Conservation (phyloP, 2,888 invertebrate species). For the Hyppa rectilinea region DNA sequence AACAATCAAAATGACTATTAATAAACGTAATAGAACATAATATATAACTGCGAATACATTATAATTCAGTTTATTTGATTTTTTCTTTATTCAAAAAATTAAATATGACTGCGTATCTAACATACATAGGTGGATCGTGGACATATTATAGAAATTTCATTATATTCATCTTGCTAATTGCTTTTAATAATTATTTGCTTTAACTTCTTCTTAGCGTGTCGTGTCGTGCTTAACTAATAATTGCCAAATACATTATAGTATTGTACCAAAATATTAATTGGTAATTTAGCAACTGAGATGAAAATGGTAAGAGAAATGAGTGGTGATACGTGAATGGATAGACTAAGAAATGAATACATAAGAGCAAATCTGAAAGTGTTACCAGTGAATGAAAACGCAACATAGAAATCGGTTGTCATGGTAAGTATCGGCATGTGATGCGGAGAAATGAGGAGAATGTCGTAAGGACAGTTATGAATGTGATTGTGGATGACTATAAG, state of each 20-base stretch:
- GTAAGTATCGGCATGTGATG: background rate
- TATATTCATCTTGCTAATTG: background rate
- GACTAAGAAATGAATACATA: too few relatives aligned
- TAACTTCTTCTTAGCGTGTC: too few relatives aligned
- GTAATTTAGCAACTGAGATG: background rate
- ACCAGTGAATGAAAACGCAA: background rate
- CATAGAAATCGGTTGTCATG: background rate
- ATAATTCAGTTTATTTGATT: background rate
- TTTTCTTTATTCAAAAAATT: too few relatives aligned
- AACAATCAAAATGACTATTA: background rate
- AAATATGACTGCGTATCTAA: too few relatives aligned
- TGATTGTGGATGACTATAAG: background rate
- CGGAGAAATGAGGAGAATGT: background rate
- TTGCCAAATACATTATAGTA: constrained; percentile 8
- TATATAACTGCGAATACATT: too few relatives aligned
- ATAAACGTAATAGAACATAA: background rate
- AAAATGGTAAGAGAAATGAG: background rate
- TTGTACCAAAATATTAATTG: background rate
- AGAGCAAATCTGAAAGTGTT: background rate
- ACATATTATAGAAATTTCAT: too few relatives aligned
- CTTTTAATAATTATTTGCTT: background rate
- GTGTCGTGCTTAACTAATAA: too few relatives aligned
- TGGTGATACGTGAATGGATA: background rate
- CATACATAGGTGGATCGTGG: too few relatives aligned
- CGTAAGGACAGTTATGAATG: background rate